Conservation (phyloP, 2,113 vertebrate species). For the Lagopus muta region DNA sequence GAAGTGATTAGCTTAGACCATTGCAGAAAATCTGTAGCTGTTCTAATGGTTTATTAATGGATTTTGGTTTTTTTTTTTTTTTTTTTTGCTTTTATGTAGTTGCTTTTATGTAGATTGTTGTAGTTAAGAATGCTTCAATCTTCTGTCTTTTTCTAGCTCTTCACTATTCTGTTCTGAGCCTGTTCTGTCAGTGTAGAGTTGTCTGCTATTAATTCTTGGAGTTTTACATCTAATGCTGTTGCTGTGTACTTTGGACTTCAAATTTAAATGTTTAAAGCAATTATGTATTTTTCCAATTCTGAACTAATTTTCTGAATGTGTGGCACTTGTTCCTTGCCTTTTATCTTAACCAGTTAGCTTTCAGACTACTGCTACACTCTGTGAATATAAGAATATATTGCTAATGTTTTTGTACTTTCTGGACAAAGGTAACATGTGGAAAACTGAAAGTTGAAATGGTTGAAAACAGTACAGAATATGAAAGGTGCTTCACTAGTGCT, state of each 20-base stretch:
- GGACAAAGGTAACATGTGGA: not conserved
- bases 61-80: not conserved
- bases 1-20: not conserved
- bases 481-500: not conserved
- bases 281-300: rapidly evolving
- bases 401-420: not conserved
- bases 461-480: not conserved
- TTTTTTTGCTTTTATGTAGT: not conserved
- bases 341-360: not conserved
- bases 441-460: not conserved
- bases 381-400: not conserved
- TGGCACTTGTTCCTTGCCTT: not conserved
- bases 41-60: not conserved
- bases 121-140: not conserved
- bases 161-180: not conserved
- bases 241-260: not conserved
- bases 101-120: not conserved
- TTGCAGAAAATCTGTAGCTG: not conserved
- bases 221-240: not conserved
- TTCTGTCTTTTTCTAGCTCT: not conserved
- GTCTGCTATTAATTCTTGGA: not conserved
- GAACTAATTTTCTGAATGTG: not conserved
- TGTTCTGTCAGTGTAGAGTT: not conserved
- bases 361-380: not conserved
- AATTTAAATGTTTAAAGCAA: not conserved